Evolutionary conservation across 2,888 invertebrate genomes (phyloP), one percentile per base, ranked within the genome.

Genomic region (Sericinus montela): DNA sequence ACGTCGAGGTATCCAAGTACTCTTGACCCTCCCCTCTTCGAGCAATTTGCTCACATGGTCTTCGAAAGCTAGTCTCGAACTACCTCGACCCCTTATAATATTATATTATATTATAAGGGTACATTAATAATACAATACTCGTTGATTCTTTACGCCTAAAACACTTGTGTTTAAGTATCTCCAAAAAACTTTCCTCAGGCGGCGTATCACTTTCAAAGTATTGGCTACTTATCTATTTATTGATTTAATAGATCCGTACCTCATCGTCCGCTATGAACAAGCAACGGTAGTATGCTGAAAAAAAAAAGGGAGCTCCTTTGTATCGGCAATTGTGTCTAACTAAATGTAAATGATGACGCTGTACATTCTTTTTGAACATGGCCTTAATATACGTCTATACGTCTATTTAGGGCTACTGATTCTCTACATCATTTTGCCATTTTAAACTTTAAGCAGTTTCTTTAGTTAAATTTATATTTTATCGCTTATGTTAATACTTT

Each of bases 131-230:
- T 19, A 19, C 19, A 19, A 19, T n/a, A n/a, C n/a, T n/a, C n/a
- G 19, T 19, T 19, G 19, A 2, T 19, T 19, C 19, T 2, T 19
- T 19, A 19, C 5, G 19, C 19, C 19, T 19, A 19, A 19, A 19
- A 3, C 19, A 5, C 3, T 19, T 19, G 5, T 19, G n/a, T 15
- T 14, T 28, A 35, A 40, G 48, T 42, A 52, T 54, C 52, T 42
- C 50, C 42, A 45, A 50, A 36, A 69, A 60, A 41, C 43, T 41
- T 49, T 57, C 54, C 54, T 35, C 11, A 57, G 69, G 64, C 75
- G 73, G 76, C 72, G 56, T 82, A 86, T 86, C 81, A 60, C 61
- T 86, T 83, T 69, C 86, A 83, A 78, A 81, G 77, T 72, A 68
- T 60, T 63, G 51, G 62, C 62, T 68, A 68, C 67, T 82, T 82